These are phyloP conservation scores for Thelohanellus kitauei DNA, from an alignment of 30 jellyfish, hydroid and myxozoan species.

Conservation along the genomic window DNA sequence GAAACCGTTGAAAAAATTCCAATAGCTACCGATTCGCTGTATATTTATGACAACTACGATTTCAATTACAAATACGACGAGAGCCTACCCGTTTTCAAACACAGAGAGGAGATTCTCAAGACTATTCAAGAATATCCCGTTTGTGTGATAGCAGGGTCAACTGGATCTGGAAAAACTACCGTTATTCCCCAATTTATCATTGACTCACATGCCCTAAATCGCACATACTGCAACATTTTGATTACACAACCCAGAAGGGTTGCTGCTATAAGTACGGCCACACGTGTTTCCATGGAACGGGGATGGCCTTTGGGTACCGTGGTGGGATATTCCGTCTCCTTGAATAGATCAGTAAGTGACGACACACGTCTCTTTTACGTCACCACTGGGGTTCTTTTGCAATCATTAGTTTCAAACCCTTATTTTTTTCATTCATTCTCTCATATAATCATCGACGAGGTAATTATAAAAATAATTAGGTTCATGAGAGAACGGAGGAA, in stretches of 20 bases:
- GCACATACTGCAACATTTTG: conserved; percentile 53
- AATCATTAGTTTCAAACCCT: conserved; percentile 18
- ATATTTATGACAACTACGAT: conserved; percentile 35
- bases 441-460: conserved; percentile 85
- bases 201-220: conserved; percentile 22
- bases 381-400: conserved; percentile 84
- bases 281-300: conserved; percentile 45
- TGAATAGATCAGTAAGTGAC: conserved; percentile 25
- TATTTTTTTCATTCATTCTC: conserved; percentile 35
- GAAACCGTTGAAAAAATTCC: too few species aligned
- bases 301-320: conserved; percentile 67
- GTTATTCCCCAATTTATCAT: conserved; percentile 73
- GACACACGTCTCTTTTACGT: conserved; percentile 65
- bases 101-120: conserved; percentile 21
- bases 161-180: conserved; percentile 97
- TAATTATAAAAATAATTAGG: background rate
- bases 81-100: conserved; percentile 36
- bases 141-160: conserved; percentile 19
- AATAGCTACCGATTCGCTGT: too few species aligned
- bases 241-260: conserved; percentile 87
- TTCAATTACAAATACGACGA: conserved; percentile 39
- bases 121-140: conserved; percentile 51
- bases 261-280: conserved; percentile 78
- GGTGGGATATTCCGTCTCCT: conserved; percentile 66
- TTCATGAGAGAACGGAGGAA: conserved; percentile 77